Evolutionary conservation across 2,113 vertebrate genomes (phyloP), one percentile per base, ranked within the genome.

Genomic region (Lycocorax pyrrhopterus): DNA sequence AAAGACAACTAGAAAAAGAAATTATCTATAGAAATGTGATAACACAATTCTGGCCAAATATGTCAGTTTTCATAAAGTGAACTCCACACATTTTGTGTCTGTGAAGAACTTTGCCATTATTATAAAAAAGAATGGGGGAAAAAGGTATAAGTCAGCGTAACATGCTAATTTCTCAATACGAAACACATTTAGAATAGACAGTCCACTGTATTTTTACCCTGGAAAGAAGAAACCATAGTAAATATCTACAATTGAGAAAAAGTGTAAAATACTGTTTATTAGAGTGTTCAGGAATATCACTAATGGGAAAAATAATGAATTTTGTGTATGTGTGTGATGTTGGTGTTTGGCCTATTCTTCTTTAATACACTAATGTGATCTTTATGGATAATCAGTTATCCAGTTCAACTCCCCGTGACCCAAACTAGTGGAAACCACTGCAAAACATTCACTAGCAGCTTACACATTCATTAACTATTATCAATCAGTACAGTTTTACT

Each of bases 401-500:
- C 55, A 92, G 67, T 84, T 71, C 56, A 91, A 32, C 47, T 91
- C 27, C 49, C 52, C 90, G 47, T 73, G 58, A 92, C 67, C 27
- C 22, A 89, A 60, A 41, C 66, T 43, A 84, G 43, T 82, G 55
- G 39, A 69, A 92, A 88, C 68, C 52, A 83, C 32, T 79, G 78
- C 77, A 93, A 87, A 87, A 80, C 59, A 51, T 66, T 86, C 64
- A 58, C 68, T 62, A 87, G 35, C 59, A 94, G 75, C 25, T 90
- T 94, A 92, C 56, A 90, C 82, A 93, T 93, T 95, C 73, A 91
- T 95, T 96, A 95, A 55, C 76, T 52, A 81, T 96, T 96, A 96
- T 96, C 94, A 96, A 96, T 96, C 73, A 94, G 73, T 62, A 93
- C 79, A 93, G 75, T 93, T 97, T 94, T 93, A 91, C 88, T 92